phyloP scores from a whole-genome alignment of 2,797 vertebrate genomes.

The Syngnathus acus region DNA sequence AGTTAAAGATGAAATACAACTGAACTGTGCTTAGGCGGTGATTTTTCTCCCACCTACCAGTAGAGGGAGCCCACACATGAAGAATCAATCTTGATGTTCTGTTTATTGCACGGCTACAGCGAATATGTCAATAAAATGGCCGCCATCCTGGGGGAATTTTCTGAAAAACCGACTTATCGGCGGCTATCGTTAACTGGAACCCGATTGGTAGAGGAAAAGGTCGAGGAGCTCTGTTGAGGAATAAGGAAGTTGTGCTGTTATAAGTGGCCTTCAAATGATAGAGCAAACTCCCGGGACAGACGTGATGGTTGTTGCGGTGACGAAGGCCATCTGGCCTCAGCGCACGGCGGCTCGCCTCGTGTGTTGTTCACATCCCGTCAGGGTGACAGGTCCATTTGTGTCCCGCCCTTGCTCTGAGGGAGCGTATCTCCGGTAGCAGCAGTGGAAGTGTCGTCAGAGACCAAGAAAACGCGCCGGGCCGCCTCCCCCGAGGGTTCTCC shows the following conservation, averaged over 20 bases:
- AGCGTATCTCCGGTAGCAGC: slow-evolving; percentile 60
- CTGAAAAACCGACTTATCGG: too few relatives aligned
- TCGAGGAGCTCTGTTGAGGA: too few relatives aligned
- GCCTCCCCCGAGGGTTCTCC: slow-evolving; percentile 29
- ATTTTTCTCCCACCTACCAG: too few relatives aligned
- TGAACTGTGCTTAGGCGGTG: neutral
- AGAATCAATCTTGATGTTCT: neutral
- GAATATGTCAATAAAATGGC: too few relatives aligned
- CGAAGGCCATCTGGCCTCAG: slow-evolving; percentile 32
- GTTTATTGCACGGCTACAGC: neutral
- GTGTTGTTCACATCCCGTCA: slow-evolving; percentile 57
- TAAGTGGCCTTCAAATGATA: neutral
- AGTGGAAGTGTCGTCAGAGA: slow-evolving; percentile 39
- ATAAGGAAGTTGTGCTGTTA: neutral
- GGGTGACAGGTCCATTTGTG: slow-evolving; percentile 73
- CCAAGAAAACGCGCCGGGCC: slow-evolving; percentile 25
- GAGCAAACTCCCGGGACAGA: neutral
- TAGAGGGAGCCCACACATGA: too few relatives aligned
- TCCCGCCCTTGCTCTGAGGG: slow-evolving; percentile 50
- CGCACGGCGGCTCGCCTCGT: slow-evolving; percentile 30
- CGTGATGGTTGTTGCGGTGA: neutral
- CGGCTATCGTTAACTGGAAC: too few relatives aligned
- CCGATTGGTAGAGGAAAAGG: too few relatives aligned
- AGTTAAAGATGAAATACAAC: neutral
- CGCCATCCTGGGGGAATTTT: too few relatives aligned